These are phyloP conservation scores for Myotis daubentonii DNA, from an alignment of 2,797 vertebrate species.

Conservation along the genomic window DNA sequence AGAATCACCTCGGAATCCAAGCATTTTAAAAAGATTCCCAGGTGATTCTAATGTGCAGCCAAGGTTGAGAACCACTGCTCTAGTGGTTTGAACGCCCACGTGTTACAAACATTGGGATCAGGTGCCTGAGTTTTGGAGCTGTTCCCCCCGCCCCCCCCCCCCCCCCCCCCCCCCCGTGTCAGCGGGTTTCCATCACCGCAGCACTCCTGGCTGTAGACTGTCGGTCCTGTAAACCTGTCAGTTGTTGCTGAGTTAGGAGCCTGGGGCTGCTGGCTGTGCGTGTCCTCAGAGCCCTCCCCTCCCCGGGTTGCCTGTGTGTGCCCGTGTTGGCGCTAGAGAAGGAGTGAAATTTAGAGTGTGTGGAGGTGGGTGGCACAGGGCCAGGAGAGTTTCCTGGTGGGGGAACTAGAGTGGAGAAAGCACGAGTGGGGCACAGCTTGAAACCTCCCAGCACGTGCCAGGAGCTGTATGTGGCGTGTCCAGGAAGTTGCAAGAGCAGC, in stretches of 20 bases:
- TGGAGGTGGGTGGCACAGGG: not conserved
- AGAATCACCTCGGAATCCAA: too few species aligned
- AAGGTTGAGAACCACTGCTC: too few species aligned
- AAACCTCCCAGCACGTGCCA: fast-evolving
- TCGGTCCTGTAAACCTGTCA: fast-evolving
- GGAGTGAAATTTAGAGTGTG: fast-evolving
- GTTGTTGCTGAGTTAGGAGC: not conserved
- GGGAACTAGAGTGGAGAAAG: not conserved
- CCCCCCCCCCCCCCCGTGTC: too few species aligned
- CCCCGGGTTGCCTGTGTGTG: fast-evolving
- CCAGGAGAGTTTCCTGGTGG: not conserved
- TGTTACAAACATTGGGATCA: not conserved
- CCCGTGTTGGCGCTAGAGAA: not conserved
- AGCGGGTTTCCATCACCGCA: too few species aligned
- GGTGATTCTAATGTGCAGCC: too few species aligned
- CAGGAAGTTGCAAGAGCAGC: fast-evolving
- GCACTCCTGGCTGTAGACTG: fast-evolving
- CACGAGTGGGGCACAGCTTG: not conserved
- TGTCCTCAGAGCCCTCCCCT: fast-evolving
- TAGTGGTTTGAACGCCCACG: too few species aligned
- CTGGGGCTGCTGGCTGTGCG: not conserved
- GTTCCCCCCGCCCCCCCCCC: too few species aligned
- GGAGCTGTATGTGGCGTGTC: too few species aligned
- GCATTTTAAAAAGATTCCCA: too few species aligned
- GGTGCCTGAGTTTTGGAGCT: not conserved